Evolutionary conservation across 2,888 invertebrate species (phyloP), one percentile per base, ranked within the genome.

Genomic region (Craniophora ligustri): DNA sequence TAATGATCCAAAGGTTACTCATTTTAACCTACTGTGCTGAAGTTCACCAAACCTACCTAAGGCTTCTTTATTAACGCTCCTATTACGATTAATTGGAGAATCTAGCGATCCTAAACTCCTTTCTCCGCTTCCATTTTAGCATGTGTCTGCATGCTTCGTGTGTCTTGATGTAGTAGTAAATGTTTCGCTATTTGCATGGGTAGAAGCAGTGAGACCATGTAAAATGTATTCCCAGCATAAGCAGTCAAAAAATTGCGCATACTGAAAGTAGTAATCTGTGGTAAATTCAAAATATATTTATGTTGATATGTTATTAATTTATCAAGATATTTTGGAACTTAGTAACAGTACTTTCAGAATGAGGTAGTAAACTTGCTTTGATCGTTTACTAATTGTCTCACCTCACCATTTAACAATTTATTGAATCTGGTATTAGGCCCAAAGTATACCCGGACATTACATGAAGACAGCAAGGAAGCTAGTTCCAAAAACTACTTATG

Each of bases 1-100:
- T 84, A 86, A 85, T 79, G 82, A 75, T 81, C 75, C 54, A 56
- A 69, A 72, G 68, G 76, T 77, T 75, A 77, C 81, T 78, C 82
- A 72, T 80, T 78, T 84, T 84, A 86, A 87, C 86, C 84, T 84
- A 67, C 79, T 76, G 69, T 75, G 73, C 74, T 74, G 77, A 83
- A 79, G 40, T 32, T 53, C 31, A 77, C 78, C 79, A 78, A 76
- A 70, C 76, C 81, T 75, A 67, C 70, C 76, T 73, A 70, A 79
- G 76, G 75, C 64, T 77, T 78, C 81, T 83, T 82, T 82, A 81
- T 80, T 77, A 75, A 67, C 73, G 75, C 78, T 70, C 62, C 72
- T 75, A 80, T 77, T 79, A 75, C 67, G 72, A 78, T 80, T 72
- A 73, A 73, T 72, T 62, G 72, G 56, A 44, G 67, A 51, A 68